A percentile compares a stretch with the other conserved stretches of the same genome.
Evolutionary conservation across 2,113 vertebrate species (phyloP).

Genomic region (Bambusicola thoracicus): DNA sequence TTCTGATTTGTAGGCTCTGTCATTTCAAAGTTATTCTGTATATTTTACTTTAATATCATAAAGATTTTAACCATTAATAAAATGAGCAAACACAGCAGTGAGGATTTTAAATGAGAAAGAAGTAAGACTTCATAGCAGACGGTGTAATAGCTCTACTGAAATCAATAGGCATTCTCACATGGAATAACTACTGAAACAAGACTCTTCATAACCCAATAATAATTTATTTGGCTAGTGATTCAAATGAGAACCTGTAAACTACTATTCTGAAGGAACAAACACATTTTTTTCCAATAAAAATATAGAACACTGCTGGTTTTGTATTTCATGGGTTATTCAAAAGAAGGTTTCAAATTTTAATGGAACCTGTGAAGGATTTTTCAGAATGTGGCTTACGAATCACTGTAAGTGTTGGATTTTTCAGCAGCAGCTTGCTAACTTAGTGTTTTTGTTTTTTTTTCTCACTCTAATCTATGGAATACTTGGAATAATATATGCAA

Average conservation of each 20-base stretch:
- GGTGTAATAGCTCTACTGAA: not conserved
- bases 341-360: not conserved
- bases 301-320: not conserved
- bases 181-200: not conserved
- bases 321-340: not conserved
- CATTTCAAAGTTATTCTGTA: not conserved
- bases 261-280: not conserved
- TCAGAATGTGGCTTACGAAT: not conserved
- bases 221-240: conserved; percentile 8
- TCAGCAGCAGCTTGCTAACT: not conserved
- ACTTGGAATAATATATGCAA: not conserved
- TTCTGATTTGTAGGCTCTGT: not conserved
- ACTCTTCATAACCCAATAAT: conserved; percentile 4
- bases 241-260: conserved; percentile 10
- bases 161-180: not conserved
- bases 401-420: not conserved
- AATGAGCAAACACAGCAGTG: not conserved
- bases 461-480: not conserved
- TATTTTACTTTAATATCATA: not conserved
- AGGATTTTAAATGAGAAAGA: conserved; percentile 26
- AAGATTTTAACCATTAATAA: not conserved
- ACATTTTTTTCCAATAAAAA: not conserved
- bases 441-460: not conserved
- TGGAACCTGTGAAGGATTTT: not conserved
- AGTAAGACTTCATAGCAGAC: not conserved